These are phyloP conservation scores for Troilus luridus DNA, from an alignment of 2,888 invertebrate species.

Conservation along the genomic window DNA sequence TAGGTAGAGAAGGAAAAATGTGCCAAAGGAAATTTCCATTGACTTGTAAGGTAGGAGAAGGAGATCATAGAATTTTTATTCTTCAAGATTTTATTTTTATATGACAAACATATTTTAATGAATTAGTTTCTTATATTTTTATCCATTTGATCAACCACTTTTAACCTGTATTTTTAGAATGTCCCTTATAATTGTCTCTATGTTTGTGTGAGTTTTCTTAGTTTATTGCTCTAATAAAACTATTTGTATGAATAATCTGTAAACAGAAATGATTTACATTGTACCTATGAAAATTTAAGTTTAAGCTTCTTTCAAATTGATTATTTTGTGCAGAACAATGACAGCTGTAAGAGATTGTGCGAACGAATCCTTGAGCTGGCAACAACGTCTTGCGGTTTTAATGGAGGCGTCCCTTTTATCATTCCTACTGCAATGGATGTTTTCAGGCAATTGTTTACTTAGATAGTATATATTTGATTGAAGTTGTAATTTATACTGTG, in stretches of 20 bases:
- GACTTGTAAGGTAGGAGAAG: too few species aligned
- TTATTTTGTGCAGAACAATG: slow-evolving; percentile 47
- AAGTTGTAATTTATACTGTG: background rate
- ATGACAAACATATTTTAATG: too few species aligned
- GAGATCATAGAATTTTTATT: too few species aligned
- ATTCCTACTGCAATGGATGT: slow-evolving; percentile 48
- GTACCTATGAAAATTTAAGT: background rate
- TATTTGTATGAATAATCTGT: background rate
- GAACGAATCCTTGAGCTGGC: slow-evolving; percentile 41
- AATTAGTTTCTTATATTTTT: too few species aligned
- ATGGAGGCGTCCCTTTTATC: slow-evolving; percentile 51
- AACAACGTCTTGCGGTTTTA: slow-evolving; percentile 29
- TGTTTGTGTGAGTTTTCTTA: background rate
- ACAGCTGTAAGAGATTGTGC: slow-evolving; percentile 19
- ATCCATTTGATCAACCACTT: too few species aligned
- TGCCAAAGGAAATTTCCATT: too few species aligned
- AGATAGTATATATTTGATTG: background rate
- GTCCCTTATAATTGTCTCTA: too few species aligned
- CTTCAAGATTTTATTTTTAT: too few species aligned
- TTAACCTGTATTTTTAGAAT: too few species aligned
- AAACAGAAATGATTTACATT: background rate
- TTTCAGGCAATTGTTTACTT: slow-evolving; percentile 39
- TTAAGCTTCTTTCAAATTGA: background rate
- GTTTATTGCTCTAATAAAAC: background rate
- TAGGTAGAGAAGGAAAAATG: too few species aligned